A percentile compares a stretch with the other conserved stretches of the same genome.
Conservation (phyloP, 2,888 invertebrate species). For the Ectropis crepuscularia region DNA sequence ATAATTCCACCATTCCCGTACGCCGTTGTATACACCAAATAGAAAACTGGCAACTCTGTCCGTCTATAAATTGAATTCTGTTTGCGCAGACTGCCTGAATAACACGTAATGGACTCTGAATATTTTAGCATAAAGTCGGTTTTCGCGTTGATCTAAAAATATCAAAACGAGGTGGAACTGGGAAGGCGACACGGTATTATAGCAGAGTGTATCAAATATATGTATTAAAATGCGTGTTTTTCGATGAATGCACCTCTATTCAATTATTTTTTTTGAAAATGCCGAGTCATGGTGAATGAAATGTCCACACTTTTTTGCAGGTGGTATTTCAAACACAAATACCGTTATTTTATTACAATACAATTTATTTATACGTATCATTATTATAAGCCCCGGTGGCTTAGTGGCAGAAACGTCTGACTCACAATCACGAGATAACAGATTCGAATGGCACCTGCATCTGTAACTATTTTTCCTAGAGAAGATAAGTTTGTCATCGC, state of each 20-base stretch:
- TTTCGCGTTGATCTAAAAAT: constrained; percentile 3
- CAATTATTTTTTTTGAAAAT: neutral
- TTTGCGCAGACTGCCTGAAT: constrained; percentile 10
- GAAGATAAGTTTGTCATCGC: no score
- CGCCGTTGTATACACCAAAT: neutral
- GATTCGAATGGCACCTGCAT: no score
- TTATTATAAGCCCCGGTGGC: no score
- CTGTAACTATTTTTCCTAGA: no score
- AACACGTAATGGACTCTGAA: constrained; percentile 13
- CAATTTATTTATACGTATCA: no score
- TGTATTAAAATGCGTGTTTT: constrained; percentile 3
- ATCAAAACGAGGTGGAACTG: constrained; percentile 8
- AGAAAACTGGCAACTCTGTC: constrained; percentile 1
- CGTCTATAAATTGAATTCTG: constrained; percentile 19
- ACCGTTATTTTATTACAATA: no score
- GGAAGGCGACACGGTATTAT: constrained; percentile 5
- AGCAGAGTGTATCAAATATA: constrained; percentile 1
- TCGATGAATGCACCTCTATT: constrained; percentile 18
- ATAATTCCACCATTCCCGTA: neutral
- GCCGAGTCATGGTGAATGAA: constrained; percentile 4
- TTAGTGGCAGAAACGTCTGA: no score
- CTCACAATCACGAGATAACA: no score
- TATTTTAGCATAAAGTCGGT: constrained; percentile 14
- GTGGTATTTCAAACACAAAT: no score
- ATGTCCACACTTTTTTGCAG: neutral